Conservation (phyloP, 2,113 vertebrate genomes). For the Henicopernis longicauda region DNA sequence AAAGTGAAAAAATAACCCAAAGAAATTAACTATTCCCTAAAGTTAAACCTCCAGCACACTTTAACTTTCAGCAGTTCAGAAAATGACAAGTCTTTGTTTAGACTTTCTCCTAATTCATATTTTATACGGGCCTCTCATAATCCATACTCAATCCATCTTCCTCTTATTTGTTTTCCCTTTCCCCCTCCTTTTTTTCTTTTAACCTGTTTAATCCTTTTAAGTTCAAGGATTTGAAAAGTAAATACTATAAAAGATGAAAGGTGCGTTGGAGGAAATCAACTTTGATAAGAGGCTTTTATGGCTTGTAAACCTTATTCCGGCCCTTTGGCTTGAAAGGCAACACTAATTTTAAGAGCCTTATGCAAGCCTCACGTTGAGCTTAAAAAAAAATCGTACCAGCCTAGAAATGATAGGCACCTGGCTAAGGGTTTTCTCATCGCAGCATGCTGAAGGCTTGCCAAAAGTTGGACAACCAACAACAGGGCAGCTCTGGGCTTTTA, state of each 20-base stretch:
- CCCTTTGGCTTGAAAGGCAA: conserved; percentile 63
- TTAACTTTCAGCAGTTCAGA: neutral
- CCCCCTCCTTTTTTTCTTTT: neutral
- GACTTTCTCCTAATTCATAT: conserved; percentile 52
- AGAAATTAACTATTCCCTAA: neutral
- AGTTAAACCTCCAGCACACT: neutral
- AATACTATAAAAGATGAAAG: conserved; percentile 78
- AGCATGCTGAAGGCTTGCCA: too few species aligned
- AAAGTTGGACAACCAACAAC: neutral
- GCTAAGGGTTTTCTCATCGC: neutral
- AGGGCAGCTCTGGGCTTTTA: neutral
- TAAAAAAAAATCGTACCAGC: neutral
- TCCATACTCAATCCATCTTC: conserved; percentile 55
- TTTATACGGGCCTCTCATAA: conserved; percentile 34
- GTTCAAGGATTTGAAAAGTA: conserved; percentile 75
- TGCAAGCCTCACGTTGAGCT: conserved; percentile 15
- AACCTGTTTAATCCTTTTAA: conserved; percentile 71
- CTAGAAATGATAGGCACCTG: neutral
- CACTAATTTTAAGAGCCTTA: conserved; percentile 64
- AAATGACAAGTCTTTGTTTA: conserved; percentile 5
- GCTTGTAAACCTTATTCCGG: conserved; percentile 62
- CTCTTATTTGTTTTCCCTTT: conserved; percentile 52
- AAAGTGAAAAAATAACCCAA: neutral
- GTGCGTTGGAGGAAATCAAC: conserved; percentile 70
- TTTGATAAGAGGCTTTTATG: conserved; percentile 72